Conservation (phyloP, 2,797 vertebrate species). For the Argya squamiceps region DNA sequence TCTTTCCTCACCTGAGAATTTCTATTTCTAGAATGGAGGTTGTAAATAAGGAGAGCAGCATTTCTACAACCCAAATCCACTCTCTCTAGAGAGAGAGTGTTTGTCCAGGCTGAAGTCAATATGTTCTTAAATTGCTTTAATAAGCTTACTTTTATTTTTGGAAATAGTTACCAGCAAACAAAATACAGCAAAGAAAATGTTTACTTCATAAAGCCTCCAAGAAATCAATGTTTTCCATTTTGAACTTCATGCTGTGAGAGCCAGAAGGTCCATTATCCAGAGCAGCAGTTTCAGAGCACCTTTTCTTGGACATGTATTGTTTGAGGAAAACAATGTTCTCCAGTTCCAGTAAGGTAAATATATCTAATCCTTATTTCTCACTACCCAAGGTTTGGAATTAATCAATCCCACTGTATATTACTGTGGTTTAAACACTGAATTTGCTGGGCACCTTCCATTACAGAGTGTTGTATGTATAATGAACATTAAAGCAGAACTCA, state of each 20-base stretch:
- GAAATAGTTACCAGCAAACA: conserved; percentile 14
- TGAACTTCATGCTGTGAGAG: not conserved
- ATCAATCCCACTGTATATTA: not conserved
- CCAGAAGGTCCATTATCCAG: conserved; percentile 13
- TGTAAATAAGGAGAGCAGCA: not conserved
- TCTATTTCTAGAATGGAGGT: not conserved
- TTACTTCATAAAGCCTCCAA: conserved; percentile 26
- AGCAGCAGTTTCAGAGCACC: not conserved
- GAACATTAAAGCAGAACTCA: not conserved
- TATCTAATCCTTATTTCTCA: not conserved
- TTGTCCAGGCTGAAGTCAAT: not conserved
- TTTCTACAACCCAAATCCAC: not conserved
- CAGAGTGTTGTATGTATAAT: not conserved
- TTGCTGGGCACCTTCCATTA: not conserved
- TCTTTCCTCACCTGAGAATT: not conserved
- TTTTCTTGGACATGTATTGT: not conserved
- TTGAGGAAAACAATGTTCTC: not conserved
- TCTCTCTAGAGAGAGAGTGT: not conserved
- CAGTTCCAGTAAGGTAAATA: not conserved
- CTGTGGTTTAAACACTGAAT: not conserved
- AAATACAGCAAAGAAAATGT: conserved; percentile 37
- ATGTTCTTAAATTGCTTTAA: conserved; percentile 11
- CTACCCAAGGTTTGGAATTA: not conserved
- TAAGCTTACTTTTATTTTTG: conserved; percentile 21
- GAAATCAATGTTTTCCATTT: conserved; percentile 40